Evolutionary conservation across 1,140 invertebrate genomes (phyloP).

Genomic region (Phymastichus coffea): DNA sequence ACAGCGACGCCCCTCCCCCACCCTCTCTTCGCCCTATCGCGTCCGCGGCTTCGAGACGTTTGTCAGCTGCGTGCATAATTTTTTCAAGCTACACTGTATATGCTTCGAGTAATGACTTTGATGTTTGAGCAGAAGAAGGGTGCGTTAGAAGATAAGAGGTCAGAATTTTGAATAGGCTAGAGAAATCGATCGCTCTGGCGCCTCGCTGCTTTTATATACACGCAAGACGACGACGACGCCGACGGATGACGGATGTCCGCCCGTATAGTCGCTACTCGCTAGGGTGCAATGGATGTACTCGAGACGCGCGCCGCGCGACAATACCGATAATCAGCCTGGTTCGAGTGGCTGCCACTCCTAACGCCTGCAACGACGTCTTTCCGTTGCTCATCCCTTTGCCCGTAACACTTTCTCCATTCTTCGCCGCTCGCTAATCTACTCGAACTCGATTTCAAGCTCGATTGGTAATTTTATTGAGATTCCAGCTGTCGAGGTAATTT

Average conservation of each 20-base stretch:
- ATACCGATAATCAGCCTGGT: conserved; percentile 49
- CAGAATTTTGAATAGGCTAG: background rate
- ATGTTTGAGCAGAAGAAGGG: no score
- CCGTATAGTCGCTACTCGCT: conserved; percentile 3
- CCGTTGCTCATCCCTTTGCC: no score
- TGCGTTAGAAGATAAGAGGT: background rate
- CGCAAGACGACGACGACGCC: background rate
- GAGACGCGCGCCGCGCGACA: conserved; percentile 34
- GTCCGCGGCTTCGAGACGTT: no score
- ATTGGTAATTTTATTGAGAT: no score
- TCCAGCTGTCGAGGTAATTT: no score
- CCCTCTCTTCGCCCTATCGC: no score
- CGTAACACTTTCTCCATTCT: no score
- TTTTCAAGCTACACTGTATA: no score
- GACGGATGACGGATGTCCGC: conserved; percentile 24
- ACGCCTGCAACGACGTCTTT: background rate
- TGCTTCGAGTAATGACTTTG: no score
- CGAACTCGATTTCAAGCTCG: background rate
- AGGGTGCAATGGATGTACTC: conserved; percentile 1
- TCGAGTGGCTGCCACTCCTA: no score
- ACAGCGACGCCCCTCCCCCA: no score
- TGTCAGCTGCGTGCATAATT: no score
- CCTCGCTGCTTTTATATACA: background rate
- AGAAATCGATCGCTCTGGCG: background rate
- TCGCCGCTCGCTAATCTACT: background rate